A percentile compares a stretch with the other conserved stretches of the same genome.
These are phyloP conservation scores for Gymnothorax javanicus DNA, from an alignment of 2,797 vertebrate genomes.

Conservation along the genomic window DNA sequence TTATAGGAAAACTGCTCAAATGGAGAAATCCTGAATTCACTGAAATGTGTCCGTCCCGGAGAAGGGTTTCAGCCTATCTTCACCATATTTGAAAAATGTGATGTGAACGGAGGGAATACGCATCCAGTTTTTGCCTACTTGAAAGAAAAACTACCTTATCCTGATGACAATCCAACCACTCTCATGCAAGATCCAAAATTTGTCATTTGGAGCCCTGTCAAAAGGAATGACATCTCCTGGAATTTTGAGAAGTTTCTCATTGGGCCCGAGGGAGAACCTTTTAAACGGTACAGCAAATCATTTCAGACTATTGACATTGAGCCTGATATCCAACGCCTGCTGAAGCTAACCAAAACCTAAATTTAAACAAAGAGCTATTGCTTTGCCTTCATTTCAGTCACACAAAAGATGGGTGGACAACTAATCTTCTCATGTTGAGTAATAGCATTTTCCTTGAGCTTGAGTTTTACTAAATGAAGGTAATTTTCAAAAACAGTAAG, in stretches of 20 bases:
- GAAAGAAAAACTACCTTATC: conserved; percentile 91
- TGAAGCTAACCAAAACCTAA: conserved; percentile 89
- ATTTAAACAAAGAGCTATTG: conserved; percentile 26
- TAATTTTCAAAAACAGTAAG: conserved; percentile 69
- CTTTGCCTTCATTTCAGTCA: background rate
- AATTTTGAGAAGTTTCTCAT: conserved; percentile 99
- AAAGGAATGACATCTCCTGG: conserved; percentile 88
- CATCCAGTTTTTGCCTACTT: conserved; percentile 94
- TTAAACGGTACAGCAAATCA: conserved; percentile 91
- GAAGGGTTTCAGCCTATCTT: conserved; percentile 87
- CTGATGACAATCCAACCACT: conserved; percentile 78
- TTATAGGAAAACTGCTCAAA: conserved; percentile 89
- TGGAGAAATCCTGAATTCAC: conserved; percentile 86
- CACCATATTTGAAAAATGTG: conserved; percentile 88
- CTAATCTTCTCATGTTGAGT: conserved; percentile 43
- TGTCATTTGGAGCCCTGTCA: conserved; percentile 88
- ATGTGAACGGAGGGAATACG: conserved; percentile 87
- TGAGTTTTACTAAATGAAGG: conserved; percentile 84
- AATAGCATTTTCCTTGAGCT: conserved; percentile 55
- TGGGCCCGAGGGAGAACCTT: conserved; percentile 93
- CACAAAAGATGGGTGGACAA: conserved; percentile 3
- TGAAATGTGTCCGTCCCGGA: conserved; percentile 90
- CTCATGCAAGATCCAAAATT: conserved; percentile 86
- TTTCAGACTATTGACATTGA: conserved; percentile 84
- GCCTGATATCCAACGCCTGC: conserved; percentile 90